Conservation (phyloP, 1,140 invertebrate genomes). For the Chironomus striatipennis region DNA sequence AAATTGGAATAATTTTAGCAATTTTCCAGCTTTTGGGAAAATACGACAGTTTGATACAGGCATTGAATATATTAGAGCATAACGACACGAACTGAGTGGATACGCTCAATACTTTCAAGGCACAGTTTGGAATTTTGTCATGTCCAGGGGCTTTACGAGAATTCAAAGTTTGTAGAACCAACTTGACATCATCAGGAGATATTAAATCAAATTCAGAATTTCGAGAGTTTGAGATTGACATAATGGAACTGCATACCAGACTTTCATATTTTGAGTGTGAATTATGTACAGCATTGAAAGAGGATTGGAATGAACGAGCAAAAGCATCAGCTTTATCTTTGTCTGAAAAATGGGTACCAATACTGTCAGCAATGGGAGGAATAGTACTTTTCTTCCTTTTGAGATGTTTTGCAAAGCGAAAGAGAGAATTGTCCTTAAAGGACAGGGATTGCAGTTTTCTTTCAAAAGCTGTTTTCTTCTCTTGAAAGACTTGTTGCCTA, state of each 20-base stretch:
- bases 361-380: not conserved
- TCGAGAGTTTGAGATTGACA: too few species aligned
- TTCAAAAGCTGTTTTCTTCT: not conserved
- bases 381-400: not conserved
- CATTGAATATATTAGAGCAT: constrained; percentile 29
- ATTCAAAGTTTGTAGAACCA: not conserved
- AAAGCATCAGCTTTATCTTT: not conserved
- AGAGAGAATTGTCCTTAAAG: not conserved
- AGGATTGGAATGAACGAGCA: not conserved
- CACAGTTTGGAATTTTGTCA: not conserved
- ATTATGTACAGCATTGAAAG: not conserved
- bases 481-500: not conserved
- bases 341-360: not conserved
- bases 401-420: not conserved
- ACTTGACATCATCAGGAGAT: not conserved
- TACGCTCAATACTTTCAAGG: not conserved
- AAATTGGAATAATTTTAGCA: constrained; percentile 36
- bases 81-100: not conserved
- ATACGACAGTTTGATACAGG: constrained; percentile 30
- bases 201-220: too few species aligned
- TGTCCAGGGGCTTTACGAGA: not conserved
- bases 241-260: not conserved
- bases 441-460: not conserved
- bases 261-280: not conserved
- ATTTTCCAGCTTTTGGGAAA: constrained; percentile 37